phyloP scores from a whole-genome alignment of 2,113 vertebrate species.

The Ploceus nigricollis region DNA sequence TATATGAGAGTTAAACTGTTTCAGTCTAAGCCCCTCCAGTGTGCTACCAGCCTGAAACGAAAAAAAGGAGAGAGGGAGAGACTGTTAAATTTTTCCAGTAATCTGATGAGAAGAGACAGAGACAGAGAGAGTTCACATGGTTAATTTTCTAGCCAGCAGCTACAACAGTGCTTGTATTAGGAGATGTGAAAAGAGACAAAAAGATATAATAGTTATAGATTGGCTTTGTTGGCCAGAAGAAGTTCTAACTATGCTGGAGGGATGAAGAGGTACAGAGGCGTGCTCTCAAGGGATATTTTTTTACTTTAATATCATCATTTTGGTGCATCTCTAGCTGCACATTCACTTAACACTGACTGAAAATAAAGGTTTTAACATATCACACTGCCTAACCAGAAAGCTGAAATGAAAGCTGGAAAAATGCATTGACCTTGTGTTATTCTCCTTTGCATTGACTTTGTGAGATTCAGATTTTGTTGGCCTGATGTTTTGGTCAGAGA shows the following conservation, averaged over 20 bases:
- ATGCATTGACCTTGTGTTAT: neutral
- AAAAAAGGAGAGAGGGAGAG: constrained; percentile 20
- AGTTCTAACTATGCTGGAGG: neutral
- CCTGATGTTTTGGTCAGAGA: neutral
- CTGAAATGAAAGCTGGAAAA: constrained; percentile 24
- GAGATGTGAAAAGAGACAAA: constrained; percentile 67
- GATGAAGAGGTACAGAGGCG: neutral
- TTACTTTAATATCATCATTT: constrained; percentile 32
- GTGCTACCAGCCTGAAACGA: constrained; percentile 61
- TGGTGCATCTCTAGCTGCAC: constrained; percentile 12
- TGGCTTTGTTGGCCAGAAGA: constrained; percentile 39
- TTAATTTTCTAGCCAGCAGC: constrained; percentile 73
- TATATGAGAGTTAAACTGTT: constrained; percentile 58
- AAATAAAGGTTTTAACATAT: constrained; percentile 13
- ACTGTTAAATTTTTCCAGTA: constrained; percentile 67
- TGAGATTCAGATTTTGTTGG: neutral
- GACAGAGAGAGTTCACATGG: constrained; percentile 66
- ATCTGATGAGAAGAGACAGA: constrained; percentile 67
- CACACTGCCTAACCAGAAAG: neutral
- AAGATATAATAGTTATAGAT: constrained; percentile 64
- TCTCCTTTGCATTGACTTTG: neutral
- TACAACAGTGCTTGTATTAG: constrained; percentile 61
- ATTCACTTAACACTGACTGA: constrained; percentile 22
- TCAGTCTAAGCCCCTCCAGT: constrained; percentile 64
- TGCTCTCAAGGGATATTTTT: neutral